Evolutionary conservation across 1,140 invertebrate species (phyloP).

Genomic region (Drosophila takahashii): DNA sequence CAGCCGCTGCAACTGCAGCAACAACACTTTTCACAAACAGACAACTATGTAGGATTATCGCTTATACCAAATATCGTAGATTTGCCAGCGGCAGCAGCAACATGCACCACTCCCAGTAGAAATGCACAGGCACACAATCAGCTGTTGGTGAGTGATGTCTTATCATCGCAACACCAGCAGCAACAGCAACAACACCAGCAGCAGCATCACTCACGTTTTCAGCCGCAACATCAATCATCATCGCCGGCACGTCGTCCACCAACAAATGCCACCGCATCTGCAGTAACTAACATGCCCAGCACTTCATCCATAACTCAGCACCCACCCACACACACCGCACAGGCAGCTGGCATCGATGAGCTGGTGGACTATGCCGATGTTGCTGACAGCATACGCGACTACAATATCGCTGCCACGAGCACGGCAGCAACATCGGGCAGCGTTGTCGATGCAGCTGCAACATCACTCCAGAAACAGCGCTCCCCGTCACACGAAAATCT

Average conservation of each 20-base stretch:
- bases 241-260: constrained; percentile 46
- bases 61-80: constrained; percentile 80
- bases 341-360: constrained; percentile 60
- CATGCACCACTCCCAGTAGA: constrained; percentile 57
- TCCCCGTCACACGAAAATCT: constrained; percentile 80
- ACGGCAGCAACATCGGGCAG: constrained; percentile 38
- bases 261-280: constrained; percentile 40
- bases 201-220: constrained; percentile 57
- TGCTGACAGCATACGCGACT: constrained; percentile 79
- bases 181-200: constrained; percentile 42
- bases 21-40: constrained; percentile 80
- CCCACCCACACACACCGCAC: constrained; percentile 51
- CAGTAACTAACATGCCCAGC: constrained; percentile 52
- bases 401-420: constrained; percentile 41
- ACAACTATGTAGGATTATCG: constrained; percentile 81
- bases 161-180: constrained; percentile 52
- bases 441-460: constrained; percentile 45
- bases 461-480: constrained; percentile 43
- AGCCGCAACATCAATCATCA: constrained; percentile 50
- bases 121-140: constrained; percentile 57
- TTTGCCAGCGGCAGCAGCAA: constrained; percentile 41
- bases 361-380: constrained; percentile 82
- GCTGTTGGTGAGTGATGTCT: constrained; percentile 73
- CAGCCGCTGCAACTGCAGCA: constrained; percentile 63
- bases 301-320: constrained; percentile 50